Evolutionary conservation across 2,113 vertebrate species (phyloP).

Genomic region (Condylura cristata): DNA sequence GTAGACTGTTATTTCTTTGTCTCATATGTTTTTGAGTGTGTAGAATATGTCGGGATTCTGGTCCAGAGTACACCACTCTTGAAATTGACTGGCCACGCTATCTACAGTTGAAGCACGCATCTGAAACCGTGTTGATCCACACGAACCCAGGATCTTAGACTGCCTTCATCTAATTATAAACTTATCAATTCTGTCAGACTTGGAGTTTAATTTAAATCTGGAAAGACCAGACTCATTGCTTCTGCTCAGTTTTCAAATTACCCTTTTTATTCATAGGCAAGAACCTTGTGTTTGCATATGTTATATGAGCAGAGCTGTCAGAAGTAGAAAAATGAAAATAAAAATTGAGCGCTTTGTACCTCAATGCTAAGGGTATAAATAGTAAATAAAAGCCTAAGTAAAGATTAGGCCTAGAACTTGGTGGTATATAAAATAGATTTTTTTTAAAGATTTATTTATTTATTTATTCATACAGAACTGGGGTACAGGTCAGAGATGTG

Average conservation of each 20-base stretch:
- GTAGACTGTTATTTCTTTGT: slow-evolving; percentile 20
- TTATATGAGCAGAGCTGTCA: background rate
- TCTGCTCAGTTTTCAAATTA: slow-evolving; percentile 27
- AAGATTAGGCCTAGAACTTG: slow-evolving; percentile 26
- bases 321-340: slow-evolving; percentile 11
- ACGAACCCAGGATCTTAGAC: background rate
- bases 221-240: background rate
- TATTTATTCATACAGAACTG: too few species aligned
- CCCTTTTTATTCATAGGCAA: slow-evolving; percentile 17
- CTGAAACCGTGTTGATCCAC: background rate
- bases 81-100: background rate
- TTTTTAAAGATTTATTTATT: too few species aligned
- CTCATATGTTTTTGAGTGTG: background rate
- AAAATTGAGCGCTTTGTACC: background rate
- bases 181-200: background rate
- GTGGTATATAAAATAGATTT: slow-evolving; percentile 28
- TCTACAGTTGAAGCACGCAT: slow-evolving; percentile 12
- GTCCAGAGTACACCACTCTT: background rate
- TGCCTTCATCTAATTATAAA: slow-evolving; percentile 28
- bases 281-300: background rate
- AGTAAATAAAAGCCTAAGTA: slow-evolving; percentile 3
- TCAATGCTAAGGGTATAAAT: slow-evolving; percentile 36
- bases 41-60: background rate
- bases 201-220: slow-evolving; percentile 54
- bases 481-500: too few species aligned